Evolutionary conservation across 2,113 vertebrate species (phyloP).

Genomic region (Anas platyrhynchos): DNA sequence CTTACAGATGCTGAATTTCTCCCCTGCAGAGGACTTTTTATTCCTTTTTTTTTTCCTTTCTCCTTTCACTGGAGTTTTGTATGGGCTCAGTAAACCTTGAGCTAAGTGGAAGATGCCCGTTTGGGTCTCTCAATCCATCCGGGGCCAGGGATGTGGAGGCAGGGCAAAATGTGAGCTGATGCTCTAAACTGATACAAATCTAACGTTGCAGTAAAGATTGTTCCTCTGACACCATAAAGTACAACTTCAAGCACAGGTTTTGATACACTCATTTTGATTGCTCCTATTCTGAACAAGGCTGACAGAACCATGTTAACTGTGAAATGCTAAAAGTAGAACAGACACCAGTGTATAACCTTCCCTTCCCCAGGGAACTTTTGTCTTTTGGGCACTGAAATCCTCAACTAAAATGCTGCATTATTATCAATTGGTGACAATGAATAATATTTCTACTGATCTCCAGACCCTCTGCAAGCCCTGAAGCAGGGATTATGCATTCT

Average conservation of each 20-base stretch:
- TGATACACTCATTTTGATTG: background rate
- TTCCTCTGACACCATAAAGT: rapidly evolving
- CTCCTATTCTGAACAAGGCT: background rate
- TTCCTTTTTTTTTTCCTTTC: background rate
- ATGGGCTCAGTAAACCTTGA: background rate
- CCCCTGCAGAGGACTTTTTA: background rate
- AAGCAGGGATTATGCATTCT: background rate
- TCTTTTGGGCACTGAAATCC: background rate
- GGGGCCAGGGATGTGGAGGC: background rate
- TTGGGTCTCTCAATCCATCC: background rate
- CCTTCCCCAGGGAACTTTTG: background rate
- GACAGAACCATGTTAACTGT: background rate
- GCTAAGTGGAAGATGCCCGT: background rate
- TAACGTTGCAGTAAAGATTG: background rate
- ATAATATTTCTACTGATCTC: background rate
- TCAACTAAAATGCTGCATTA: background rate
- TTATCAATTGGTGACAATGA: background rate
- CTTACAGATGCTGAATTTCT: slow-evolving; percentile 35
- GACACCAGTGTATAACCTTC: background rate
- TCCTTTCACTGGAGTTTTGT: background rate
- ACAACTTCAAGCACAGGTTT: background rate
- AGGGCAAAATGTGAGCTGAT: background rate
- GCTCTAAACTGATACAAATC: background rate
- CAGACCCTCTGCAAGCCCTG: background rate
- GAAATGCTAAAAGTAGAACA: background rate